Evolutionary conservation across 2,888 invertebrate species (phyloP), one percentile per base, ranked within the genome.

Genomic region (Cheilosia scutellata): DNA sequence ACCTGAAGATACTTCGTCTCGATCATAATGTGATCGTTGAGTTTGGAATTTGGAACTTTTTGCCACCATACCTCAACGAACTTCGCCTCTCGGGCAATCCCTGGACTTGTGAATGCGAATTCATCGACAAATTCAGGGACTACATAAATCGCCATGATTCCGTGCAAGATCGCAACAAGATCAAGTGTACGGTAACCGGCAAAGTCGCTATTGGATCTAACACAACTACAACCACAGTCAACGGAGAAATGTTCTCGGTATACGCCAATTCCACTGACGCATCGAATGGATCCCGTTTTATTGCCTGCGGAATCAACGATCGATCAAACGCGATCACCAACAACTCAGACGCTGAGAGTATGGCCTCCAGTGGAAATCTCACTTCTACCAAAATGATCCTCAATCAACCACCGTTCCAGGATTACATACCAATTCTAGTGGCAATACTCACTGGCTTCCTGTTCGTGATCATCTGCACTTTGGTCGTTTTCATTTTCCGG

Each of bases 41-140:
- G 74, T 97, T 97, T 91, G 95, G 96, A 88, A 96, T 97, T 88
- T 97, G 97, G 97, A 94, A 94, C 91, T 91, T 92, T 65, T 93
- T 95, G 91, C 94, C 95, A 91, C 94, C 95, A 57, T 94, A 95
- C 90, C 93, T 95, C 83, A 94, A 94, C 87, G 94, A 94, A 89
- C 94, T 96, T 89, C 96, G 96, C 90, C 94, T 98, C 89, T 94
- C 95, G 77, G 93, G 95, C 89, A 97, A 97, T 93, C 96, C 96
- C 29, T 97, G 97, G 97, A 95, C 95, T 91, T 98, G 98, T 93
- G 96, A 96, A 90, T 98, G 98, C 93, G 94, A 95, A 88, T 97
- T 96, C 92, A 93, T 97, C 89, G 95, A 95, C 89, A 95, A 95
- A 91, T 96, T 96, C 90, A 95, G 96, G 89, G 94, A 95, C 89